A percentile compares a stretch with the other conserved stretches of the same genome.
These are phyloP conservation scores for Megaceryle maxima DNA, from an alignment of 2,113 vertebrate genomes.

Conservation along the genomic window DNA sequence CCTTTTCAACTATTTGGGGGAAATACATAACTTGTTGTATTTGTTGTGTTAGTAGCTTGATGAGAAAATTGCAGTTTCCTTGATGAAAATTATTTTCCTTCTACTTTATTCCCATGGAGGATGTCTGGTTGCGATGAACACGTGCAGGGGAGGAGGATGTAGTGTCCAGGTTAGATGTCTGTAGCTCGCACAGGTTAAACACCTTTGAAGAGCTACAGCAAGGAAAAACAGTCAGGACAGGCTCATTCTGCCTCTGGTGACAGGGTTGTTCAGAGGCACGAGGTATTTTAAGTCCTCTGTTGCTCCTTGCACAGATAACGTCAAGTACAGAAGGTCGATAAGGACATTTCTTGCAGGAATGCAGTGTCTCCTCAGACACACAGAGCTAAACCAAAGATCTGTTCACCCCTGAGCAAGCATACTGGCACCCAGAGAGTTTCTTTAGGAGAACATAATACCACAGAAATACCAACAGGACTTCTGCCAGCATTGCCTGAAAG, in stretches of 20 bases:
- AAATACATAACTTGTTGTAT: neutral
- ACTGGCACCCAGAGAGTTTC: neutral
- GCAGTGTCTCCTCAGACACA: neutral
- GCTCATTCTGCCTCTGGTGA: neutral
- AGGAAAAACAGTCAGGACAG: neutral
- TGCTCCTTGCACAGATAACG: neutral
- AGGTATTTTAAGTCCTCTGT: slow-evolving; percentile 16
- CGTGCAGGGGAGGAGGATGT: neutral
- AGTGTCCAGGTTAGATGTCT: neutral
- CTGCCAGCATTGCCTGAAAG: neutral
- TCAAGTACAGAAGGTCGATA: slow-evolving; percentile 10
- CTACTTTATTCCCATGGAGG: neutral
- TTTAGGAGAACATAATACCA: neutral
- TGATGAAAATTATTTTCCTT: neutral
- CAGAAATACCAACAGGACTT: neutral
- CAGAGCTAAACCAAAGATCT: neutral
- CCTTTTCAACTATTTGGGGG: neutral
- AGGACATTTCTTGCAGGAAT: neutral
- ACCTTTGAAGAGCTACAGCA: neutral
- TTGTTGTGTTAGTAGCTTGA: neutral
- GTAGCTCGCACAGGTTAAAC: neutral
- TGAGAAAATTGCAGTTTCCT: neutral
- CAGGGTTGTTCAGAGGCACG: neutral
- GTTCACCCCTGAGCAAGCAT: neutral
- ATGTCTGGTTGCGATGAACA: neutral